Base-by-base conservation (phyloP, 2,797 vertebrate species). In the Aldrovandia affinis region DNA sequence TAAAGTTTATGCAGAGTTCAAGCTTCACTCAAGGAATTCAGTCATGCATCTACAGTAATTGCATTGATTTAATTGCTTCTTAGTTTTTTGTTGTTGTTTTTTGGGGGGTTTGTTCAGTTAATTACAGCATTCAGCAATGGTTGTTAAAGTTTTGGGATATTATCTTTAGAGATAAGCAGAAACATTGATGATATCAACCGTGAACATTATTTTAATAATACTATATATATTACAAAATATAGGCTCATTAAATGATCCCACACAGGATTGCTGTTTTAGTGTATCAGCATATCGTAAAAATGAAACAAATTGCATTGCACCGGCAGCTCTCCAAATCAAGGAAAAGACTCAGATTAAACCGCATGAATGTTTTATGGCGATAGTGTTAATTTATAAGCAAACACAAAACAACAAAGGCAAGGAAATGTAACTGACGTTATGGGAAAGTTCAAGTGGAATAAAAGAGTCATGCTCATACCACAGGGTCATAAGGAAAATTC, bases 331-430 rank as follows among this genome's bases (percentile, higher is more conserved):
- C 87, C 89, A 78, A 84, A 85, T 89, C 81, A 89, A 91, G 91
- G 87, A 89, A 91, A 89, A 78, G 86, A 0, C 84, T 10, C 47
- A 84, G 88, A 90, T 92, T 91, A 91, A 92, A 88, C 88, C 85
- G 86, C 85, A 86, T 87, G 54, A 52, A 88, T 85, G 65, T 86
- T 87, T 88, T 86, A 87, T 86, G 82, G 86, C 81, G 77, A 52
- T 85, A 68, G 87, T 59, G 30, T 80, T 84, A 89, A 90, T 84
- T 89, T 83, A 89, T 87, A 87, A 82, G 79, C 70, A 85, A 77
- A 77, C 73, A 77, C 39, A 47, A 77, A 42, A 77, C 73, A 47
- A 47, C 42, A 77, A 77, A 77, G 20, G 25, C 44, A 63, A n/a
- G 73, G 42, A n/a, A 77, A 47, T 77, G 42, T n/a, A 0, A 47